phyloP scores from a whole-genome alignment of 2,113 vertebrate species.

The Podarcis muralis region DNA sequence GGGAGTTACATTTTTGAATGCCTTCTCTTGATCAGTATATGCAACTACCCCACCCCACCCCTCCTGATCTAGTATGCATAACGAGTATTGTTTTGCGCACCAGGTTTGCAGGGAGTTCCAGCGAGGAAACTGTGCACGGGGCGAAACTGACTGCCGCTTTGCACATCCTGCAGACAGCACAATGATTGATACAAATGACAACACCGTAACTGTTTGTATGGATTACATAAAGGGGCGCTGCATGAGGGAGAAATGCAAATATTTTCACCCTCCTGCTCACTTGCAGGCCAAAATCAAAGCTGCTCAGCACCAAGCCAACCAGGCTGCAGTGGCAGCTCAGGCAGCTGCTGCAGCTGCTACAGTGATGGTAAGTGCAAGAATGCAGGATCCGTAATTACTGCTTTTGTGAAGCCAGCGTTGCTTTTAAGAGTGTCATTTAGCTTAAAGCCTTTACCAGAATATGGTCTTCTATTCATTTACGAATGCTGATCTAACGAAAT shows the following conservation, averaged over 20 bases:
- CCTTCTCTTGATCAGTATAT: background rate
- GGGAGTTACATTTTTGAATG: background rate
- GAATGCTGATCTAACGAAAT: too few species aligned
- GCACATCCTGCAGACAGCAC: slow-evolving; percentile 95
- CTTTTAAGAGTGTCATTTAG: slow-evolving; percentile 15
- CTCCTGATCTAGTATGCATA: slow-evolving; percentile 48
- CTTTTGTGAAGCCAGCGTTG: slow-evolving; percentile 54
- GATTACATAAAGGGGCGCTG: slow-evolving; percentile 99
- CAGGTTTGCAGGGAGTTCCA: slow-evolving; percentile 97
- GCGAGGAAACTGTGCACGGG: slow-evolving; percentile 92
- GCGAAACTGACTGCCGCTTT: slow-evolving; percentile 96
- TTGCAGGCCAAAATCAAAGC: slow-evolving; percentile 99
- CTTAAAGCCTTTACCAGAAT: background rate
- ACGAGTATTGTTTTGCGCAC: slow-evolving; percentile 53
- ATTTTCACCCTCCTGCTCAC: slow-evolving; percentile 98
- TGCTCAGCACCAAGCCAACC: slow-evolving; percentile 93
- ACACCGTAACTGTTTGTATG: slow-evolving; percentile 99
- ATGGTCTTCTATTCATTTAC: background rate
- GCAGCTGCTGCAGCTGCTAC: slow-evolving; percentile 89
- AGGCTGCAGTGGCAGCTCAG: slow-evolving; percentile 89
- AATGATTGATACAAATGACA: slow-evolving; percentile 95
- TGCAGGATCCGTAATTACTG: slow-evolving; percentile 58
- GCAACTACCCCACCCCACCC: background rate
- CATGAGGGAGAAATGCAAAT: slow-evolving; percentile 99
- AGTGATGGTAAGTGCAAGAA: slow-evolving; percentile 89